Base-by-base conservation (phyloP, 2,888 invertebrate species). In the Spodoptera exigua region DNA sequence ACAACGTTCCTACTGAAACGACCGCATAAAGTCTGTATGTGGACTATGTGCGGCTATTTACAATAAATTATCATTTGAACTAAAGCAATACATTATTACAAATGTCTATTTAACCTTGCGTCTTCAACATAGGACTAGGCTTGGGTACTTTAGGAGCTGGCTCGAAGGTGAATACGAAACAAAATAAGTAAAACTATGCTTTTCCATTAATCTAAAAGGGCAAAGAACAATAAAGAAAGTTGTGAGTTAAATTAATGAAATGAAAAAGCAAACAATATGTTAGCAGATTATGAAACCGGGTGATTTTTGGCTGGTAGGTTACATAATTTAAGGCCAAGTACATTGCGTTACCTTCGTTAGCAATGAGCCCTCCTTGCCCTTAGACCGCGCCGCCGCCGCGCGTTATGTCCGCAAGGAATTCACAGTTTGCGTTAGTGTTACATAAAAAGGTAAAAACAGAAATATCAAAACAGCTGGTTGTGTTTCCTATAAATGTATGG, bases 311-410 rank as follows among this genome's bases (percentile, higher is more conserved):
- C 45, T 48, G 59, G 44, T 35, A 47, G 47, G 57, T 61, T 44
- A 10, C 36, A 49, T 56, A 53, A 56, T 56, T 49, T 44, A 57
- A 48, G 77, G 60, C 60, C 61, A 64, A 66, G 63, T 64, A 61
- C 64, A 61, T 66, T 51, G 40, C 55, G 75, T 89, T 94, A 94
- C 94, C 94, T 94, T 94, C 93, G 80, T 93, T 91, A 90, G 89
- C 91, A 87, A 94, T 92, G 84, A 94, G 93, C 85, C 90, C 91
- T 87, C 92, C 93, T 81, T 86, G 90, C 78, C 92, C 91, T 93
- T 86, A 78, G 78, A 80, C 80, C 76, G 81, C 71, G 77, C 62
- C 76, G 81, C 76, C 83, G 87, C 83, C 87, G 83, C 85, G 84
- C 80, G 84, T 74, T 74, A 75, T 72, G 82, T 81, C 83, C 86